These are phyloP conservation scores for Octonoba sinensis DNA, from an alignment of 2,888 invertebrate genomes.

Conservation along the genomic window DNA sequence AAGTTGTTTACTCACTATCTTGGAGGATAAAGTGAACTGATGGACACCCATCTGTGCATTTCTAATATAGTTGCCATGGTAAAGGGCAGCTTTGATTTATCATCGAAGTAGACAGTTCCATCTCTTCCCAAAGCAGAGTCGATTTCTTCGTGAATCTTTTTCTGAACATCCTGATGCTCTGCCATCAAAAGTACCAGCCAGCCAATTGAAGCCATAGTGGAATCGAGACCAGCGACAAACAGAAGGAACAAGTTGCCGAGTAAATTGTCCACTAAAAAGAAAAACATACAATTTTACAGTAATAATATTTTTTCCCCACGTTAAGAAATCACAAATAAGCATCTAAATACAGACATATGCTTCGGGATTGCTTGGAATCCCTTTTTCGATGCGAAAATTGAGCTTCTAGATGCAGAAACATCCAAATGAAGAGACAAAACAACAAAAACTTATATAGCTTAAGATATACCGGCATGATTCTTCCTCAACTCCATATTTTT, in stretches of 20 bases:
- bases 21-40: slow-evolving; percentile 59
- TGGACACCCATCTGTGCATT: slow-evolving; percentile 79
- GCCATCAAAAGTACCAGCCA: slow-evolving; percentile 75
- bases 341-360: no score
- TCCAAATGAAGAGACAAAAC: no score
- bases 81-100: slow-evolving; percentile 82
- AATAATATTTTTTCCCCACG: background rate
- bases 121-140: slow-evolving; percentile 76
- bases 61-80: slow-evolving; percentile 84
- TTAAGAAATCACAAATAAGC: background rate
- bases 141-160: slow-evolving; percentile 76
- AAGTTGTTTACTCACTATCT: slow-evolving; percentile 56
- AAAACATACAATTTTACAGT: background rate
- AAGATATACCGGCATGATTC: no score
- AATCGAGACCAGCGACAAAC: slow-evolving; percentile 59
- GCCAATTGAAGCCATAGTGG: slow-evolving; percentile 48
- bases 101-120: slow-evolving; percentile 75
- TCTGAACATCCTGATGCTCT: slow-evolving; percentile 75
- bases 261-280: slow-evolving; percentile 49
- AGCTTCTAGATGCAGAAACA: background rate
- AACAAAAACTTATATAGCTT: no score
- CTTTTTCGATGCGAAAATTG: background rate
- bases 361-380: no score
- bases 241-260: slow-evolving; percentile 57
- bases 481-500: no score